phyloP scores from a whole-genome alignment of 2,113 vertebrate species.

The Acrocephalus arundinaceus region DNA sequence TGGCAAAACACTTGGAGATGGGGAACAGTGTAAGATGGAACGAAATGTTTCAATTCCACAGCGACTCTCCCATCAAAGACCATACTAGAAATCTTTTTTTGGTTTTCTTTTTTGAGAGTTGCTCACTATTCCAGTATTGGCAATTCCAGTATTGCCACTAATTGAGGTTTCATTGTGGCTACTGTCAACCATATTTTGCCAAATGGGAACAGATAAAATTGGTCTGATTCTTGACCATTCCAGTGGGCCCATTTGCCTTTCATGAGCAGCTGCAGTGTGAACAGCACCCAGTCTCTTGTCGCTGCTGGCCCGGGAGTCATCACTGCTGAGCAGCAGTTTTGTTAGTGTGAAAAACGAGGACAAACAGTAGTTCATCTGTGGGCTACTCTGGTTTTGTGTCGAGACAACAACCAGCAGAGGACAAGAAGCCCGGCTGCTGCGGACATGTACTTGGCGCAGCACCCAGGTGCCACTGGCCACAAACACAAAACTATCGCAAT shows the following conservation, averaged over 20 bases:
- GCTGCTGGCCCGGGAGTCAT: rapidly evolving
- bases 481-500: rapidly evolving
- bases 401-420: neutral
- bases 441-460: rapidly evolving
- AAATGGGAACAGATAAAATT: neutral
- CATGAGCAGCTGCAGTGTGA: neutral
- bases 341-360: no score
- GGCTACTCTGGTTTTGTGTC: rapidly evolving
- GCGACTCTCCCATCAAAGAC: neutral
- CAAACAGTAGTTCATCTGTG: rapidly evolving
- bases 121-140: neutral
- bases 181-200: neutral
- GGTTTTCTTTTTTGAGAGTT: neutral
- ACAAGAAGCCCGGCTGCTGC: neutral
- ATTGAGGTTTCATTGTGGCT: neutral
- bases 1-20: neutral
- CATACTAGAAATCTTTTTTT: rapidly evolving
- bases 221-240: neutral
- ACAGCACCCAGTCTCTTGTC: rapidly evolving
- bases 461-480: rapidly evolving
- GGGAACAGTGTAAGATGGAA: rapidly evolving
- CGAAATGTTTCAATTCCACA: neutral
- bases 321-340: neutral
- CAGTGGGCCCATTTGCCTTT: neutral
- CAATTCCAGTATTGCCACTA: neutral